Percentiles rank a stretch among this genome's conserved stretches.
These are phyloP conservation scores for Drosophila serrata DNA, from an alignment of 1,140 invertebrate genomes.

Conservation along the genomic window DNA sequence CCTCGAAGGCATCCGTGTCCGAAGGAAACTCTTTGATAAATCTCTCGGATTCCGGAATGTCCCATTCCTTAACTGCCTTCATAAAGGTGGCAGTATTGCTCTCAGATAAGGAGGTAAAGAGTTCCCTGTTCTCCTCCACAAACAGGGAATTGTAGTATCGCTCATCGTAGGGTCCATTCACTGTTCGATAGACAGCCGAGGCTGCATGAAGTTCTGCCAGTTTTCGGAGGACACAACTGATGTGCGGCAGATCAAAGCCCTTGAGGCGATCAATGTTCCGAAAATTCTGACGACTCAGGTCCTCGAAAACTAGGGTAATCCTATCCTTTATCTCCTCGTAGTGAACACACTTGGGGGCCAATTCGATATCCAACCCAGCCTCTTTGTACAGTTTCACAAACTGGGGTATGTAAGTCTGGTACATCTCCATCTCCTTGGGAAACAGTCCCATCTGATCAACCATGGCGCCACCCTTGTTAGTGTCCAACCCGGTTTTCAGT, in stretches of 20 bases:
- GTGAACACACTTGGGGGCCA: conserved; percentile 63
- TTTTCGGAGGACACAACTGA: conserved; percentile 85
- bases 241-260: conserved; percentile 86
- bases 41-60: conserved; percentile 49
- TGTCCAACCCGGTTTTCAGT: conserved; percentile 67
- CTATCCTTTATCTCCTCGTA: conserved; percentile 53
- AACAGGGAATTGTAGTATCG: conserved; percentile 37
- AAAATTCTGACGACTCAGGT: conserved; percentile 86
- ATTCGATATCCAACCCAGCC: conserved; percentile 63
- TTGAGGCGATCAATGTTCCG: conserved; percentile 86
- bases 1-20: conserved; percentile 26
- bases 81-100: conserved; percentile 19
- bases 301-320: conserved; percentile 86
- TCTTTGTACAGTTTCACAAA: conserved; percentile 72
- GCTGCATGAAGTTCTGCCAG: conserved; percentile 87
- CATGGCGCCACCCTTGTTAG: conserved; percentile 43
- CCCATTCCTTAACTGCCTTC: conserved; percentile 55
- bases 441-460: conserved; percentile 61
- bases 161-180: conserved; percentile 58
- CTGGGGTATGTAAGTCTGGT: conserved; percentile 58
- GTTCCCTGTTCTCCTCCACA: conserved; percentile 29
- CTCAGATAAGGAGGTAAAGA: conserved; percentile 41
- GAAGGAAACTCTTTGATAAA: conserved; percentile 28
- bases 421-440: conserved; percentile 74
- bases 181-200: conserved; percentile 74